Percentiles rank a stretch among this genome's conserved stretches.
phyloP scores from a whole-genome alignment of 1,140 invertebrate genomes.

The Scylla paramamosain region DNA sequence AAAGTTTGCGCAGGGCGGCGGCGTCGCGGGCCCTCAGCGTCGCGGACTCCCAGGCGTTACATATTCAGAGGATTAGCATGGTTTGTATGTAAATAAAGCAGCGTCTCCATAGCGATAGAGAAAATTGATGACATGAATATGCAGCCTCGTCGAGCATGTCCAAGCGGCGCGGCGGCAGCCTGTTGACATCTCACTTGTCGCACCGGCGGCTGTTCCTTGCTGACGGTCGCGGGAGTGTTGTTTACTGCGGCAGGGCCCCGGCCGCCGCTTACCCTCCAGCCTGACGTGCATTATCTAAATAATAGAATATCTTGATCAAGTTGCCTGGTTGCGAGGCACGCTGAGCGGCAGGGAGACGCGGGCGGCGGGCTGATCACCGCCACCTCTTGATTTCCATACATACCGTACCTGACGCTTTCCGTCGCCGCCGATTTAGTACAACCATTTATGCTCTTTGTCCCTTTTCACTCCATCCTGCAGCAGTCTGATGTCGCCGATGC shows the following conservation, averaged over 20 bases:
- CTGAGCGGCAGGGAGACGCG: not conserved
- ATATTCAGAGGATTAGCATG: conserved; percentile 63
- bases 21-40: not conserved
- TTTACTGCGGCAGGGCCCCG: conserved; percentile 5
- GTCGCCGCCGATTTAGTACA: not conserved
- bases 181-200: conserved; percentile 29
- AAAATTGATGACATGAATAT: conserved; percentile 62
- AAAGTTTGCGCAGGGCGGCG: conserved; percentile 42
- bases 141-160: not conserved
- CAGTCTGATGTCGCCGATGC: not conserved
- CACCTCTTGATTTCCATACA: not conserved
- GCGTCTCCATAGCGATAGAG: conserved; percentile 60
- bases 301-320: conserved; percentile 55
- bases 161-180: conserved; percentile 4
- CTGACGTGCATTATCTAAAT: not conserved
- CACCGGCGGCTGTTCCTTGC: not conserved
- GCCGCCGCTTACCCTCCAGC: not conserved
- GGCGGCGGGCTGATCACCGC: not conserved
- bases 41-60: conserved; percentile 43
- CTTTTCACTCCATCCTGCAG: not conserved
- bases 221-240: not conserved
- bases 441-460: not conserved
- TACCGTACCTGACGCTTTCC: not conserved
- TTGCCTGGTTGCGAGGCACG: not conserved
- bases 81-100: conserved; percentile 62